phyloP scores from a whole-genome alignment of 2,888 invertebrate genomes.

The Byasa hedistus region DNA sequence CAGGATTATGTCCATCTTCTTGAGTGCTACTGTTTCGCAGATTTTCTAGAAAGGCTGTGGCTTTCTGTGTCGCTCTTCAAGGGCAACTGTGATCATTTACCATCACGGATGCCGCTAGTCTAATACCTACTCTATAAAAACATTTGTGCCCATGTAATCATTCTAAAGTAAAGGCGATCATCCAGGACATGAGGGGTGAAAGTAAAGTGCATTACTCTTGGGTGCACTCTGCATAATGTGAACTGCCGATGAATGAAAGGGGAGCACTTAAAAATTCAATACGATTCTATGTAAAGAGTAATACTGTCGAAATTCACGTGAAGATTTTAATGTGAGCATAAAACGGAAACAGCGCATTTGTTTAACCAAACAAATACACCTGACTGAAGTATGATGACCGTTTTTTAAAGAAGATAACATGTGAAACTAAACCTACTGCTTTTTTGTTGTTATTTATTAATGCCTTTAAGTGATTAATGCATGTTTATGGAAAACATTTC shows the following conservation, averaged over 20 bases:
- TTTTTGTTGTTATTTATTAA: no score
- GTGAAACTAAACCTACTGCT: neutral
- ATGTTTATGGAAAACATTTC: no score
- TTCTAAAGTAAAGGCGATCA: neutral
- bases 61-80: no score
- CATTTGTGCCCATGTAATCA: neutral
- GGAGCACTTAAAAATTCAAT: slow-evolving; percentile 17
- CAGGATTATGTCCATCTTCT: no score
- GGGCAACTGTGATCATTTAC: no score
- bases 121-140: neutral
- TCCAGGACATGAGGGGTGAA: slow-evolving; percentile 12
- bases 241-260: slow-evolving; percentile 4
- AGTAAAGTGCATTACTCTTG: slow-evolving; percentile 23
- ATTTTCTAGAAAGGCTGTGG: no score
- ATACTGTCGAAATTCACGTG: slow-evolving; percentile 2
- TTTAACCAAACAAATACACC: neutral
- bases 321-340: neutral
- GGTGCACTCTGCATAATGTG: slow-evolving; percentile 19
- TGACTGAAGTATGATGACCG: neutral
- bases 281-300: neutral
- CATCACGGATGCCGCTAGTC: no score
- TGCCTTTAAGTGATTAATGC: no score
- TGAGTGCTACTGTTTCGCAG: no score
- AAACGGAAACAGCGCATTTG: neutral
- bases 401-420: neutral